Conservation (phyloP, 1,140 invertebrate species). For the Branchinecta lynchi region DNA sequence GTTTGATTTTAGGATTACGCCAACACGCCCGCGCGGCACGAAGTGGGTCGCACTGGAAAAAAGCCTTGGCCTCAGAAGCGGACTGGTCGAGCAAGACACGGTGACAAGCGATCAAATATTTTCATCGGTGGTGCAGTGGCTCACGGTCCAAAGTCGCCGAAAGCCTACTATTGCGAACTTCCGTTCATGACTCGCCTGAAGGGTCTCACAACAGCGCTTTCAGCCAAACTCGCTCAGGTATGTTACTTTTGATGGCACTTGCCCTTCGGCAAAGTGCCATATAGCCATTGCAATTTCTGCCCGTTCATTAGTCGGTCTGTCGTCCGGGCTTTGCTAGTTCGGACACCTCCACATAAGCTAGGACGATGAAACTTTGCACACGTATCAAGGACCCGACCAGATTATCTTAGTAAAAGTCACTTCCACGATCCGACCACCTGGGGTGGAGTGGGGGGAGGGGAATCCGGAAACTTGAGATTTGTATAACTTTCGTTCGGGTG, state of each 20-base stretch:
- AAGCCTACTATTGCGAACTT: constrained; percentile 82
- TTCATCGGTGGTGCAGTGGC: constrained; percentile 59
- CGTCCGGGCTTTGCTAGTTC: too few relatives aligned
- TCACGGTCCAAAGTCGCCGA: constrained; percentile 69
- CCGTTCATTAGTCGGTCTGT: too few relatives aligned
- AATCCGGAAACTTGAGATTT: too few relatives aligned
- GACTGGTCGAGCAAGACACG: constrained; percentile 67
- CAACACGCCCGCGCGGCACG: constrained; percentile 54
- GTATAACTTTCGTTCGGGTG: too few relatives aligned
- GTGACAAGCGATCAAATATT: constrained; percentile 73
- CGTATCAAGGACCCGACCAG: too few relatives aligned
- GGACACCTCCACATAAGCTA: too few relatives aligned
- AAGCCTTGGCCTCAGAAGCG: constrained; percentile 97
- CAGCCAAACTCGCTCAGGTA: constrained; percentile 72
- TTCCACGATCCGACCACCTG: too few relatives aligned
- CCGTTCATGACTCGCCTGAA: constrained; percentile 51
- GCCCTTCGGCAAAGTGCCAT: too few relatives aligned
- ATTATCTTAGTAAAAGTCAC: too few relatives aligned
- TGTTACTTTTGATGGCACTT: not conserved
- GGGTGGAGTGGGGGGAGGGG: too few relatives aligned
- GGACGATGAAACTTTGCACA: too few relatives aligned
- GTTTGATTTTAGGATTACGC: constrained; percentile 40
- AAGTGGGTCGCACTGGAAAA: constrained; percentile 66
- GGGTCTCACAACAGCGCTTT: constrained; percentile 65
- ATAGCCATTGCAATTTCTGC: too few relatives aligned